phyloP scores from a whole-genome alignment of 2,888 invertebrate genomes.

The Synanthedon vespiformis region DNA sequence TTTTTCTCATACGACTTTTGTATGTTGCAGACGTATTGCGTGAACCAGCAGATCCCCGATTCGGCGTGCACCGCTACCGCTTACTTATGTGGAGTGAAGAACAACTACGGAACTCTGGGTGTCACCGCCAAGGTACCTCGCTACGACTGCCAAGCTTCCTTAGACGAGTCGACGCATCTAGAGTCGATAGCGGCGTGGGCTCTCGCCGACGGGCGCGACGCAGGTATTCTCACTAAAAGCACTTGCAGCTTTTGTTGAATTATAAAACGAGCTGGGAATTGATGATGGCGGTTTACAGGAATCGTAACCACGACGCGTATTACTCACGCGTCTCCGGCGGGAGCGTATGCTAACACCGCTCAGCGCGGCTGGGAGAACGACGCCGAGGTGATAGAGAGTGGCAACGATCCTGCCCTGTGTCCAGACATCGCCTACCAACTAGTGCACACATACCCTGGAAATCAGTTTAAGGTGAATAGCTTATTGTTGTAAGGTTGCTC shows the following conservation, averaged over 20 bases:
- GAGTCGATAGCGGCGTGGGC: slow-evolving; percentile 77
- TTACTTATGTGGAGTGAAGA: slow-evolving; percentile 76
- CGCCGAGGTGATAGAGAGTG: slow-evolving; percentile 45
- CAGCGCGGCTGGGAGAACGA: slow-evolving; percentile 81
- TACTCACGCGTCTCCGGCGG: slow-evolving; percentile 83
- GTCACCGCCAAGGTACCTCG: slow-evolving; percentile 73
- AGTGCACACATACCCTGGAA: slow-evolving; percentile 72
- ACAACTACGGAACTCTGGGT: slow-evolving; percentile 74
- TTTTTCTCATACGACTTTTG: background rate
- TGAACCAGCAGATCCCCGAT: slow-evolving; percentile 75
- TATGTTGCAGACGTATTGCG: slow-evolving; percentile 62
- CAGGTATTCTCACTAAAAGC: slow-evolving; percentile 18
- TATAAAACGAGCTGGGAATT: background rate
- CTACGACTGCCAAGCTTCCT: slow-evolving; percentile 69
- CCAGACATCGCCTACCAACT: slow-evolving; percentile 79
- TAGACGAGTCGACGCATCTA: slow-evolving; percentile 59
- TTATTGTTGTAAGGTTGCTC: background rate
- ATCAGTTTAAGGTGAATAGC: slow-evolving; percentile 70
- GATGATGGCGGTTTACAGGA: slow-evolving; percentile 30
- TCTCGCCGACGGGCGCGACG: slow-evolving; percentile 53
- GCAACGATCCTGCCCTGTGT: slow-evolving; percentile 40
- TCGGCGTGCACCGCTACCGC: slow-evolving; percentile 80
- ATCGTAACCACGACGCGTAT: slow-evolving; percentile 83
- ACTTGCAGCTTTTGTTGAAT: background rate
- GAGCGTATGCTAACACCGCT: slow-evolving; percentile 76